Evolutionary conservation across 23 tunicate genomes (phyloP), one percentile per base, ranked within the genome.

Genomic region (Halocynthia roretzi): DNA sequence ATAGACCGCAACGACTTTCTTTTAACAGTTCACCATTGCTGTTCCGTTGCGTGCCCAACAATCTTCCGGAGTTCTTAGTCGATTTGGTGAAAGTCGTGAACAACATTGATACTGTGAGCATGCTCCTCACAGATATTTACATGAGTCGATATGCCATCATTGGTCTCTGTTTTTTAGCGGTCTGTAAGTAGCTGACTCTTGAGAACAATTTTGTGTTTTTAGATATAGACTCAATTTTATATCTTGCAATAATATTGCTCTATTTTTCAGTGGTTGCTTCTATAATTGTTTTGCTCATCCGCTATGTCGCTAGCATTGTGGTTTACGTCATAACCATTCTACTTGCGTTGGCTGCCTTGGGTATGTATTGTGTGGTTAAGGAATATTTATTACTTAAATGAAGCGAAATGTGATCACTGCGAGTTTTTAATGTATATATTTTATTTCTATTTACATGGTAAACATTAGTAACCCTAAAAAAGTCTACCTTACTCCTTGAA

Each of bases 261-360:
- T 5, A 71, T 70, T 50, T 77, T 85, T 10, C 81, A 91, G 97
- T 91, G 77, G 77, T 85, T 7, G 76, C 97, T 0, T 72, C 85
- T 51, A 67, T 91, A 44, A 81, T 91, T 53, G 97, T 91, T 14
- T n/a, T 91, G 40, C 81, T 91, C 31, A 70, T 91, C 19, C 80
- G 97, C 50, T 91, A 77, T 65, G n/a, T 83, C 68, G 90, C 97
- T 5, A 78, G 85, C 71, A 77, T 91, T 62, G 97, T 91, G 70
- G 97, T 91, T 53, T 81, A 82, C 77, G 71, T 91, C 68, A 85
- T 91, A 68, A 74, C 80, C 67, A 77, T 91, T 18, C 53, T 91
- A 11, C 77, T 91, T 8, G 68, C 68, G 18, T 0, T 91, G 52
- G 15, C 97, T 49, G 76, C 90, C 6, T n/a, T 91, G 14, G 97